Evolutionary conservation across 1,140 invertebrate genomes (phyloP).

Genomic region (Acromyrmex heyeri): DNA sequence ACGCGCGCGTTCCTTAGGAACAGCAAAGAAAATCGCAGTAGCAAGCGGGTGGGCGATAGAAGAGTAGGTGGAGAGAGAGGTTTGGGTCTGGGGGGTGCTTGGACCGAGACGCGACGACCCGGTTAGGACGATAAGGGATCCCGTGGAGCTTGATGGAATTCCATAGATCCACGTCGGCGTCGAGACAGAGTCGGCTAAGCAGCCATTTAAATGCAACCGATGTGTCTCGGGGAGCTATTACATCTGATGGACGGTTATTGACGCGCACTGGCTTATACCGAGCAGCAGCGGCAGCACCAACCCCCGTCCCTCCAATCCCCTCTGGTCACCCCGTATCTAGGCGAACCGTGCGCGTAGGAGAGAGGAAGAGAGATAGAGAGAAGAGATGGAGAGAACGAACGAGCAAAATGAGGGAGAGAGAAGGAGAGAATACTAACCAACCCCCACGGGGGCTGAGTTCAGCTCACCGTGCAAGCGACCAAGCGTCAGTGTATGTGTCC

Average conservation of each 20-base stretch:
- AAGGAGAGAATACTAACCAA: constrained; percentile 66
- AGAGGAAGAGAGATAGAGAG: constrained; percentile 73
- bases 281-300: constrained; percentile 70
- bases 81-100: constrained; percentile 68
- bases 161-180: constrained; percentile 87
- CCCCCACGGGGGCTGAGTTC: constrained; percentile 78
- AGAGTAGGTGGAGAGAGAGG: constrained; percentile 40
- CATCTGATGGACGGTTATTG: constrained; percentile 87
- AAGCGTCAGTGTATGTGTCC: constrained; percentile 59
- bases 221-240: constrained; percentile 87
- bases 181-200: constrained; percentile 87
- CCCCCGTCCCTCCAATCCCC: constrained; percentile 64
- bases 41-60: constrained; percentile 33
- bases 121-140: constrained; percentile 86
- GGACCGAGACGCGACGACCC: constrained; percentile 81
- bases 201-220: constrained; percentile 88
- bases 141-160: constrained; percentile 86
- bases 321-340: constrained; percentile 68
- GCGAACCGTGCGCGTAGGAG: constrained; percentile 42
- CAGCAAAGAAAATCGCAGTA: constrained; percentile 75
- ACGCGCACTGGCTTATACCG: constrained; percentile 85
- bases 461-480: constrained; percentile 74
- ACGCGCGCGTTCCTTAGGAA: constrained; percentile 52
- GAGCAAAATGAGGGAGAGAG: constrained; percentile 61
- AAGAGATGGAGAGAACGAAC: constrained; percentile 52